Base-by-base conservation (phyloP, 2,888 invertebrate genomes). In the Nymphalis polychloros region DNA sequence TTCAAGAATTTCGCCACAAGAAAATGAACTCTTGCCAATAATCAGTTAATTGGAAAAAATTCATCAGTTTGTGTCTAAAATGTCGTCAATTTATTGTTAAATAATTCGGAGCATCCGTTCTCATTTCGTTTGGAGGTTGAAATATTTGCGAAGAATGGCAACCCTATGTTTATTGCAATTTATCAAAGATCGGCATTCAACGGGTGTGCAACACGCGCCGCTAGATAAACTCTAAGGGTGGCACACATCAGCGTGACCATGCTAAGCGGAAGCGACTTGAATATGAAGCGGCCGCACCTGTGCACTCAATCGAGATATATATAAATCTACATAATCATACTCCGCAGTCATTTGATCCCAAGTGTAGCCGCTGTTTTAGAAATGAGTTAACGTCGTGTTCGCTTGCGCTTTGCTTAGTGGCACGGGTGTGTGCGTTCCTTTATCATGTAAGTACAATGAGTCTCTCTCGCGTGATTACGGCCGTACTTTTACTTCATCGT, bases 161-260 rank as follows among this genome's bases (percentile, higher is more conserved):
- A 53, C 63, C 68, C 63, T 68, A 63, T 20, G 10, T n/a, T 23
- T 20, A 19, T 19, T 48, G 57, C 55, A 50, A 67, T 68, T 78
- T 84, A 83, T 85, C 85, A 64, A 55, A 70, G 78, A 85, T 87
- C 82, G 79, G 81, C 78, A 84, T 85, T 81, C 80, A 76, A 75
- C 76, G 74, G 79, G 78, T 77, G 67, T 72, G 67, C 65, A 67
- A 72, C 72, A 68, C 68, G 71, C 57, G 52, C 67, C 73, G 69
- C 76, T 79, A 77, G 81, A 80, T 70, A 73, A 60, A 55, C 41
- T 23, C 19, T 23, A 52, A 52, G 52, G 23, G 20, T 52, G 20
- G 13, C 16, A 16, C 16, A 52, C 52, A 52, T 23, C 8, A 52
- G 52, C 23, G 27, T 52, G 6, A 52, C 8, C 2, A 19, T 20